Evolutionary conservation across 2,888 invertebrate species (phyloP).

Genomic region (Serripes groenlandicus): DNA sequence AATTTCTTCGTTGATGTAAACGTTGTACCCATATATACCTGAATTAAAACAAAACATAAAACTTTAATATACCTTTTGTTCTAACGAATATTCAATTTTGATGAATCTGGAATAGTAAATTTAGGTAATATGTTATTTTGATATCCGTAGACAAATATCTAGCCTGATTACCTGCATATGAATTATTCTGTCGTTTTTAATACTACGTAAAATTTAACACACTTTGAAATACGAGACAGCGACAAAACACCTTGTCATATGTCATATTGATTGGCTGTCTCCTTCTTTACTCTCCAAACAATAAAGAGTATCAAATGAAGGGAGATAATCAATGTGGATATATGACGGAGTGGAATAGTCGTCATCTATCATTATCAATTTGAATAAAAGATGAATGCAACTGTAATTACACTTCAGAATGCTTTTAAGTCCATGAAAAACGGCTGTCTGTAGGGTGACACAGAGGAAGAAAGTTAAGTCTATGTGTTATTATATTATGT

Average conservation of each 20-base stretch:
- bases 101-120: no score
- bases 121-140: no score
- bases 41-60: no score
- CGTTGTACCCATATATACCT: no score
- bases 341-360: constrained; percentile 40
- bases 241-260: constrained; percentile 24
- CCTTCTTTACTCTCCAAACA: not conserved
- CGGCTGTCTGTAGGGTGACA: constrained; percentile 48
- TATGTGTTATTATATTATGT: constrained; percentile 65
- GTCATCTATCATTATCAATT: constrained; percentile 60
- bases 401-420: constrained; percentile 63
- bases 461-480: constrained; percentile 41
- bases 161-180: no score
- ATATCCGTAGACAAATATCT: no score
- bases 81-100: no score
- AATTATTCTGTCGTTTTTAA: constrained; percentile 26
- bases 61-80: no score
- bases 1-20: no score
- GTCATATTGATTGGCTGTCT: constrained; percentile 7
- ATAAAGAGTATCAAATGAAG: constrained; percentile 24
- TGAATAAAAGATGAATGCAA: constrained; percentile 59
- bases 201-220: constrained; percentile 15
- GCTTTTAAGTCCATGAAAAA: constrained; percentile 59
- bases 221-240: constrained; percentile 15
- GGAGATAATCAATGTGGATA: constrained; percentile 53